Conservation (phyloP, 2,888 invertebrate species). For the Sinopyrophorus schimmeli region DNA sequence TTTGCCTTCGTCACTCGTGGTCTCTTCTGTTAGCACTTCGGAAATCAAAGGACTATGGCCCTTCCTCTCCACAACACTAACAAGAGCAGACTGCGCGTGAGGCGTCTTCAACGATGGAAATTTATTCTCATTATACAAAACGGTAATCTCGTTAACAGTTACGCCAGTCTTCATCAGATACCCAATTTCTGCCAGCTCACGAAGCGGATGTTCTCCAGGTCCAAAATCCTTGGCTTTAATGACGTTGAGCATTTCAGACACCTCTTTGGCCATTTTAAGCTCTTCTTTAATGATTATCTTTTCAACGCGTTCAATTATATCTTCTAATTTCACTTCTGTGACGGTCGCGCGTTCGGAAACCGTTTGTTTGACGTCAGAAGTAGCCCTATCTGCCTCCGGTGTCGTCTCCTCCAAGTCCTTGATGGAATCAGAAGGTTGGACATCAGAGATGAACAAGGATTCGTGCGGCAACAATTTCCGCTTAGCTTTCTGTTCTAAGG, state of each 20-base stretch:
- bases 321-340: constrained; percentile 59
- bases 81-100: constrained; percentile 82
- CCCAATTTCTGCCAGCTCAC: constrained; percentile 82
- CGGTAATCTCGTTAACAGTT: constrained; percentile 74
- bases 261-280: constrained; percentile 70
- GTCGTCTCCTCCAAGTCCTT: constrained; percentile 55
- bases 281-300: constrained; percentile 61
- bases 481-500: constrained; percentile 52
- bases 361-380: constrained; percentile 42
- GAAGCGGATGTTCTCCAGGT: constrained; percentile 74
- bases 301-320: constrained; percentile 61
- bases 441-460: constrained; percentile 62
- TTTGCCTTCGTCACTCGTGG: constrained; percentile 73
- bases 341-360: constrained; percentile 53
- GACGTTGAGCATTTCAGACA: constrained; percentile 73
- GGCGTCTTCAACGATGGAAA: constrained; percentile 80
- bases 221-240: constrained; percentile 80
- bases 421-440: constrained; percentile 61
- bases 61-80: constrained; percentile 80
- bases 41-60: constrained; percentile 81
- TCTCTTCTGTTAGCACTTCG: constrained; percentile 80
- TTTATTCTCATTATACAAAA: constrained; percentile 75
- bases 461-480: constrained; percentile 61
- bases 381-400: constrained; percentile 46
- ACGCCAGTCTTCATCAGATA: constrained; percentile 76